Percentiles rank a stretch among this genome's conserved stretches.
phyloP scores from a whole-genome alignment of 1,140 invertebrate genomes.

The Drosophila sp. region DNA sequence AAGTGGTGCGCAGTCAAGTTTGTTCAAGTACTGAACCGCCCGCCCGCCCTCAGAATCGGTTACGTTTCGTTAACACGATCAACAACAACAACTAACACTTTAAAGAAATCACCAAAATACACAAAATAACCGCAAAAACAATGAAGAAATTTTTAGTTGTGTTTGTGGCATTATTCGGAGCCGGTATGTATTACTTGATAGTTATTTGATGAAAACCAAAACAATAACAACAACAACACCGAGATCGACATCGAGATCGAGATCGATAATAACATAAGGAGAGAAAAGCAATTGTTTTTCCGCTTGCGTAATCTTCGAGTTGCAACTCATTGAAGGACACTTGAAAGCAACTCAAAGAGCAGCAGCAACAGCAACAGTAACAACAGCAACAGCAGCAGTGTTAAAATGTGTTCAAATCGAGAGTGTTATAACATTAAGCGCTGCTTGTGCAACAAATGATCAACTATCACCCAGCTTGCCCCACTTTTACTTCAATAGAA shows the following conservation, averaged over 20 bases:
- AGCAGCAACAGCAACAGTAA: slow-evolving; percentile 9
- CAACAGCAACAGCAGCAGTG: slow-evolving; percentile 15
- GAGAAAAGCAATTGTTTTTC: slow-evolving; percentile 52
- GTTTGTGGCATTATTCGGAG: slow-evolving; percentile 84
- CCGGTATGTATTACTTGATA: slow-evolving; percentile 84
- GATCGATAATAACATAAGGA: slow-evolving; percentile 8
- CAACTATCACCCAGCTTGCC: slow-evolving; percentile 60
- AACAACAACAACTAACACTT: slow-evolving; percentile 33
- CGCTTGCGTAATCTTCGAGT: slow-evolving; percentile 60
- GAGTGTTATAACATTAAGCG: slow-evolving; percentile 62
- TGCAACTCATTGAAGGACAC: slow-evolving; percentile 66
- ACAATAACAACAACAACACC: slow-evolving; percentile 13
- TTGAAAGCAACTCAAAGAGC: slow-evolving; percentile 30
- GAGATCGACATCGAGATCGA: neutral
- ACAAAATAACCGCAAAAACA: slow-evolving; percentile 62
- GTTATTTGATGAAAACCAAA: slow-evolving; percentile 50
- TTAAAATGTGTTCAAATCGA: slow-evolving; percentile 57
- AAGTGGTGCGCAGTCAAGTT: slow-evolving; percentile 77
- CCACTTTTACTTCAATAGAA: slow-evolving; percentile 61
- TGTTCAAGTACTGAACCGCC: slow-evolving; percentile 64
- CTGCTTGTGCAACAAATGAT: slow-evolving; percentile 75
- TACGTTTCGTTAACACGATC: slow-evolving; percentile 55
- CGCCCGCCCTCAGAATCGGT: slow-evolving; percentile 45
- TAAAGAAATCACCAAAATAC: slow-evolving; percentile 47
- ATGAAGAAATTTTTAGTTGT: slow-evolving; percentile 84